phyloP scores from a whole-genome alignment of 2,888 invertebrate genomes.

The Scrobipalpa costella region DNA sequence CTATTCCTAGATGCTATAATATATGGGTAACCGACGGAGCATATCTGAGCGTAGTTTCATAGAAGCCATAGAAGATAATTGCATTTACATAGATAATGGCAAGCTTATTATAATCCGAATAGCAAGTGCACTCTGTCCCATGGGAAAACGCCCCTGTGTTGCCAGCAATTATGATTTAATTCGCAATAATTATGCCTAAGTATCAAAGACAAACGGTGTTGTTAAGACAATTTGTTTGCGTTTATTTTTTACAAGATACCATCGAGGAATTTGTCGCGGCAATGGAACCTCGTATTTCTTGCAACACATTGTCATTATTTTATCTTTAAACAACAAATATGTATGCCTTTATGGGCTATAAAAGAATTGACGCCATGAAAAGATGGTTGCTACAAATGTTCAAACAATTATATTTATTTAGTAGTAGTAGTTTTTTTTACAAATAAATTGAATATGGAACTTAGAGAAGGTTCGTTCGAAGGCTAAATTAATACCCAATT shows the following conservation, averaged over 20 bases:
- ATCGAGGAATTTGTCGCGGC: conserved; percentile 1
- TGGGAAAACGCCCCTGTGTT: conserved; percentile 18
- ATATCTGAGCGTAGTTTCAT: conserved; percentile 24
- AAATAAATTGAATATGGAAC: not conserved
- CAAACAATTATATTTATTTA: not conserved
- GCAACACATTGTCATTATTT: not conserved
- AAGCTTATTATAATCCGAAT: conserved; percentile 24
- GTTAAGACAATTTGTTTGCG: conserved; percentile 14
- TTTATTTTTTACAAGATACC: not conserved
- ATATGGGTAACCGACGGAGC: conserved; percentile 13
- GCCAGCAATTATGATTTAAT: conserved; percentile 22
- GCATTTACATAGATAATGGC: conserved; percentile 29
- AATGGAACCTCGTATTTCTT: not conserved
- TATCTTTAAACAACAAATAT: not conserved
- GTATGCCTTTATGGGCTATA: conserved; percentile 3
- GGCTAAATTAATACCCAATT: not conserved
- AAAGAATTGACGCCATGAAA: not conserved
- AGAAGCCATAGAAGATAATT: conserved; percentile 25
- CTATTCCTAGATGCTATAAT: conserved; percentile 18
- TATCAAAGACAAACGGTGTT: conserved; percentile 10
- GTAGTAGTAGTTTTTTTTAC: not conserved
- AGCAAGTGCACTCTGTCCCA: conserved; percentile 10
- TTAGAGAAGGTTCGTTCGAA: not conserved
- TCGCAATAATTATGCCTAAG: conserved; percentile 20
- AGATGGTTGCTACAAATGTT: not conserved